These are phyloP conservation scores for Agonopterix alstromeriana DNA, from an alignment of 2,888 invertebrate genomes.

Conservation along the genomic window DNA sequence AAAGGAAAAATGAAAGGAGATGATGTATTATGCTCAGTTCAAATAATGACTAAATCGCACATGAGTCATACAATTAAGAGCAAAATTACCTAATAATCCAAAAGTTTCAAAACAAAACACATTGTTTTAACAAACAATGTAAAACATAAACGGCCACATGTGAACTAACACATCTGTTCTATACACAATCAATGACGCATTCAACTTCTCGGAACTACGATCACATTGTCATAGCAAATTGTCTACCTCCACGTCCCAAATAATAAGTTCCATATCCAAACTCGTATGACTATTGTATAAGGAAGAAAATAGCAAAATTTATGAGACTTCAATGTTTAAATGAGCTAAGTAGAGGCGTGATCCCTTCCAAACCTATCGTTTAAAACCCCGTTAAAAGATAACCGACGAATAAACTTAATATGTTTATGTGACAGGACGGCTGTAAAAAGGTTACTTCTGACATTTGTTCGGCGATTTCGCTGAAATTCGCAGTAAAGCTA, in stretches of 20 bases:
- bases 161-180: slow-evolving; percentile 6
- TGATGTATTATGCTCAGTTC: too few relatives aligned
- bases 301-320: too few relatives aligned
- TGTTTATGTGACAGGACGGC: slow-evolving; percentile 51
- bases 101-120: not conserved
- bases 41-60: too few relatives aligned
- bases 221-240: not conserved
- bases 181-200: slow-evolving; percentile 16
- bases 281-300: too few relatives aligned
- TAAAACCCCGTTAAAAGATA: slow-evolving; percentile 36
- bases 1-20: too few relatives aligned
- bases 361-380: slow-evolving; percentile 20
- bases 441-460: slow-evolving; percentile 44
- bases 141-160: not conserved
- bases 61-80: too few relatives aligned
- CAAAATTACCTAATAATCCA: too few relatives aligned
- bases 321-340: too few relatives aligned
- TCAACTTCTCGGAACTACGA: slow-evolving; percentile 30
- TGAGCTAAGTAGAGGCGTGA: too few relatives aligned
- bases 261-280: too few relatives aligned
- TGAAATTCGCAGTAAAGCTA: slow-evolving; percentile 38
- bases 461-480: slow-evolving; percentile 40
- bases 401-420: slow-evolving; percentile 60
- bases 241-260: not conserved
- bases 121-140: not conserved